phyloP scores from a whole-genome alignment of 2,113 vertebrate species.

The Trematomus loennbergii region DNA sequence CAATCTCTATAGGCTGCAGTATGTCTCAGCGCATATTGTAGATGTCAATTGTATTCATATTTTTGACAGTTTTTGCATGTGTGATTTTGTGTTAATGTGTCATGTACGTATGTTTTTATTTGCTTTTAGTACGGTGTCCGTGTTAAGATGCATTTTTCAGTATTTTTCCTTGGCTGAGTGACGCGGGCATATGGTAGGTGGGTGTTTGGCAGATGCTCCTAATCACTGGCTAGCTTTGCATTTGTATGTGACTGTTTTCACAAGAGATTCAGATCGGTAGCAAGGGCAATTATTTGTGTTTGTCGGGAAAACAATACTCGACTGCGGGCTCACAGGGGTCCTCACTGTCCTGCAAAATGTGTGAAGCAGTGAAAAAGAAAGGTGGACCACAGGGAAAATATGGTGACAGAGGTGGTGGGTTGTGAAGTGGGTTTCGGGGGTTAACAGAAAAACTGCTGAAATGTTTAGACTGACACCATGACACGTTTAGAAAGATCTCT shows the following conservation, averaged over 20 bases:
- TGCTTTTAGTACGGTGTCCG: slow-evolving; percentile 27
- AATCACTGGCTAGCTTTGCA: slow-evolving; percentile 64
- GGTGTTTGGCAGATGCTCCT: slow-evolving; percentile 76
- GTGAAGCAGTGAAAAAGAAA: slow-evolving; percentile 19
- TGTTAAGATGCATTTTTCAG: slow-evolving; percentile 45
- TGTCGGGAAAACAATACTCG: slow-evolving; percentile 19
- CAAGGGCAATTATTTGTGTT: slow-evolving; percentile 45
- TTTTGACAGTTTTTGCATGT: background rate
- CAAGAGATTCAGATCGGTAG: slow-evolving; percentile 55
- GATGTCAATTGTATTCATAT: background rate
- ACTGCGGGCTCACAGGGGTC: slow-evolving; percentile 3
- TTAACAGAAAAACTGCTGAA: background rate
- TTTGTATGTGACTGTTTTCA: slow-evolving; percentile 66
- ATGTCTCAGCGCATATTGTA: background rate
- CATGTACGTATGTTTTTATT: slow-evolving; percentile 29
- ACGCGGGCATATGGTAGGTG: slow-evolving; percentile 71
- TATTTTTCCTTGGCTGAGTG: slow-evolving; percentile 56
- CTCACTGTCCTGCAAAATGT: slow-evolving; percentile 36
- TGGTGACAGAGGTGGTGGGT: background rate
- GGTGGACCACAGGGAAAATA: slow-evolving; percentile 16
- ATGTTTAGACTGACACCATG: slow-evolving; percentile 9
- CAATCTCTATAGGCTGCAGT: background rate
- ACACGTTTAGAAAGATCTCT: slow-evolving; percentile 22
- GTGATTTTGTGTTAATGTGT: background rate
- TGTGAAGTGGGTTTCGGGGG: background rate